Evolutionary conservation across 2,888 invertebrate species (phyloP).

Genomic region (Osmoderma eremita): DNA sequence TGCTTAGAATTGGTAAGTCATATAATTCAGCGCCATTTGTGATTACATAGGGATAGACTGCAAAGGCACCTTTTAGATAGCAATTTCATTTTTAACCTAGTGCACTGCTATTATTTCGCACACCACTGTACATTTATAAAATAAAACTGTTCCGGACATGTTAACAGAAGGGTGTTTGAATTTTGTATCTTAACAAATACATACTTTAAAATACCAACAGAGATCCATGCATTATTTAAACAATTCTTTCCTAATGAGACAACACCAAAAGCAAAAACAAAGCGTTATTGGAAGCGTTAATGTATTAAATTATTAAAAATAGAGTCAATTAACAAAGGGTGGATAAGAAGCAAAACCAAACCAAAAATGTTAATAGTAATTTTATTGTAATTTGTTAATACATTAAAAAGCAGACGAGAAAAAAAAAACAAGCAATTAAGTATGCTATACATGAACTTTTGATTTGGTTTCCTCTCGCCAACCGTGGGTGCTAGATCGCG

Average conservation of each 20-base stretch:
- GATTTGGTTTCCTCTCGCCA: constrained; percentile 41
- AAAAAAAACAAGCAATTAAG: constrained; percentile 34
- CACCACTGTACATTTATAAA: too few relatives aligned
- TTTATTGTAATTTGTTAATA: constrained; percentile 41
- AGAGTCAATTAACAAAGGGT: constrained; percentile 28
- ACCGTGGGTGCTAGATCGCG: constrained; percentile 13
- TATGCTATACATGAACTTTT: constrained; percentile 44
- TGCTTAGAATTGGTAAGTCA: too few relatives aligned
- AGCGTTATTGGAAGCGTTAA: constrained; percentile 13
- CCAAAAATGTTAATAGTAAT: constrained; percentile 42
- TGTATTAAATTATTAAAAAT: constrained; percentile 15
- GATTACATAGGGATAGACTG: too few relatives aligned
- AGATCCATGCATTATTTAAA: constrained; percentile 26
- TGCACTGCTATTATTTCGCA: too few relatives aligned
- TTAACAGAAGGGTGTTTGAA: too few relatives aligned
- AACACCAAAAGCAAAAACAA: constrained; percentile 20
- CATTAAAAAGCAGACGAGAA: constrained; percentile 37
- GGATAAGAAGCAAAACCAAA: constrained; percentile 44
- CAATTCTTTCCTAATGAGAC: background rate
- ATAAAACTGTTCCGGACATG: too few relatives aligned
- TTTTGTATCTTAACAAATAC: too few relatives aligned
- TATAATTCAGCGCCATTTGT: too few relatives aligned
- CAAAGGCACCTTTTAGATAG: too few relatives aligned
- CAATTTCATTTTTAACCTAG: too few relatives aligned
- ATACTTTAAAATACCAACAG: background rate